Percentiles rank a stretch among this genome's conserved stretches.
These are phyloP conservation scores for Arbacia lixula DNA, from an alignment of 53 echinoderm and acorn worm genomes.

Conservation along the genomic window DNA sequence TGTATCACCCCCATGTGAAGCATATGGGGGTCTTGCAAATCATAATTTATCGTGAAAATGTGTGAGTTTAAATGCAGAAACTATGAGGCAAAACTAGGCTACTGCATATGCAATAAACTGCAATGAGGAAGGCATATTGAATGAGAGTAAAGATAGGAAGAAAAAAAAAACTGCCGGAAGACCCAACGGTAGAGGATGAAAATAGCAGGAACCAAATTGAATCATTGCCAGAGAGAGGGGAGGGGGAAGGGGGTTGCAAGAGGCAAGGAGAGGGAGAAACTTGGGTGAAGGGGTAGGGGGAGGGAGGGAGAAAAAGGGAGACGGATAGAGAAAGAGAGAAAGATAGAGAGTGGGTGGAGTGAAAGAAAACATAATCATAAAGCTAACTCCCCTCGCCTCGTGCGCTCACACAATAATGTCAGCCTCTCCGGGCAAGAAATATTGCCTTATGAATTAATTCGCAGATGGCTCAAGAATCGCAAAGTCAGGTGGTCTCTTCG, in stretches of 20 bases:
- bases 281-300: neutral
- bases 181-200: too few relatives aligned
- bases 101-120: too few relatives aligned
- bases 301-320: neutral
- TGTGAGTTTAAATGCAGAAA: too few relatives aligned
- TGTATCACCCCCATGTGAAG: too few relatives aligned
- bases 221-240: neutral
- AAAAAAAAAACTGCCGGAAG: too few relatives aligned
- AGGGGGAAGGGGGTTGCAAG: neutral
- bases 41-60: too few relatives aligned
- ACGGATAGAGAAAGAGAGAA: neutral
- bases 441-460: slow-evolving; percentile 45
- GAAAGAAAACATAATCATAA: neutral
- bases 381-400: slow-evolving; percentile 10
- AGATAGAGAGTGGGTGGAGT: neutral
- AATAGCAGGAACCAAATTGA: too few relatives aligned
- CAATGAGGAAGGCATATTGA: too few relatives aligned
- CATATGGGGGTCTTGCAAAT: too few relatives aligned
- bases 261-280: neutral
- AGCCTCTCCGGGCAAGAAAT: slow-evolving; percentile 11
- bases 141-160: too few relatives aligned
- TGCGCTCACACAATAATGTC: slow-evolving; percentile 23
- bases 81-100: too few relatives aligned
- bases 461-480: slow-evolving; percentile 25
- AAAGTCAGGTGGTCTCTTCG: slow-evolving; percentile 33